These are phyloP conservation scores for Macroramphosus scolopax DNA, from an alignment of 2,797 vertebrate genomes.

Conservation along the genomic window DNA sequence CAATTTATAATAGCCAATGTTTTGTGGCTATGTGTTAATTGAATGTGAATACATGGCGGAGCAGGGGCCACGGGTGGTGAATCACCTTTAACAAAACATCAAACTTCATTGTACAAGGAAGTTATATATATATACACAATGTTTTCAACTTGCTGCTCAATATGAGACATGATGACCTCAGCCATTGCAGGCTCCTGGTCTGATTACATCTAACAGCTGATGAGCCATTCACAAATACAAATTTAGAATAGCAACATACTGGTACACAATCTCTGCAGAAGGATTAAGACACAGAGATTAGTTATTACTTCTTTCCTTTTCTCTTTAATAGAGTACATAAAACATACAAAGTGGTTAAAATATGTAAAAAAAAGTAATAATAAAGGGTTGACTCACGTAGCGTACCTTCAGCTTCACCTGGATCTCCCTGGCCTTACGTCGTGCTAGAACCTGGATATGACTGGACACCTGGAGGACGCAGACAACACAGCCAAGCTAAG, in stretches of 20 bases:
- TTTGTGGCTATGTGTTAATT: slow-evolving; percentile 38
- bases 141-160: too few relatives aligned
- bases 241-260: too few relatives aligned
- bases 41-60: slow-evolving; percentile 35
- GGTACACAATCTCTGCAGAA: neutral
- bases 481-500: neutral
- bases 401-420: slow-evolving; percentile 98
- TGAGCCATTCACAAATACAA: too few relatives aligned
- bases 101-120: slow-evolving; percentile 33
- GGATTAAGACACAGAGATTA: slow-evolving; percentile 1
- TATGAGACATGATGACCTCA: too few relatives aligned
- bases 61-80: slow-evolving; percentile 7
- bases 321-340: neutral
- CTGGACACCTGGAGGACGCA: slow-evolving; percentile 86
- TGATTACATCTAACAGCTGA: too few relatives aligned
- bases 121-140: too few relatives aligned
- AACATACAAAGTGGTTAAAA: slow-evolving; percentile 3
- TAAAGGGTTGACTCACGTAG: slow-evolving; percentile 71
- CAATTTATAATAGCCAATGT: slow-evolving; percentile 52
- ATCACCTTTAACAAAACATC: slow-evolving; percentile 34
- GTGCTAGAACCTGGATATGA: slow-evolving; percentile 95
- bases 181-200: too few relatives aligned
- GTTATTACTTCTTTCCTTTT: neutral
- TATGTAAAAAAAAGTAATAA: slow-evolving; percentile 21
- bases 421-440: slow-evolving; percentile 95